A percentile compares a stretch with the other conserved stretches of the same genome.
These are phyloP conservation scores for Sebastes variabilis DNA, from an alignment of 2,797 vertebrate species.

Conservation along the genomic window DNA sequence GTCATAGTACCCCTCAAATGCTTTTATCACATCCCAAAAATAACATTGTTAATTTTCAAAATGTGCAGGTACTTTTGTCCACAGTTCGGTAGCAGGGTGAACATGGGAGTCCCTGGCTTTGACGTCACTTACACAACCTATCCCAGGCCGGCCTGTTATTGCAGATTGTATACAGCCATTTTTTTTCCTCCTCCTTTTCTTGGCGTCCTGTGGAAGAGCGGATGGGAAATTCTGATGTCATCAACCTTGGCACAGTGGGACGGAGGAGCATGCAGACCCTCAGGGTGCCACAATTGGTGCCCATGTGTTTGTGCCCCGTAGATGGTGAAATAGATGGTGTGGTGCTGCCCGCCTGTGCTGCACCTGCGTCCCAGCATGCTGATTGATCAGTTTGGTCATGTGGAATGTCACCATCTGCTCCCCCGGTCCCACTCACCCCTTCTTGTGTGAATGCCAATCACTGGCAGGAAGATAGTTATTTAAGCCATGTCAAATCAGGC, in stretches of 20 bases:
- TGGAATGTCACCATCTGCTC: constrained; percentile 99
- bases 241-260: constrained; percentile 96
- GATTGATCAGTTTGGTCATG: constrained; percentile 99
- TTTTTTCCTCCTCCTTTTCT: constrained; percentile 36
- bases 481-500: constrained; percentile 83
- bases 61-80: neutral
- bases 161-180: constrained; percentile 39
- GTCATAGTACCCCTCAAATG: neutral
- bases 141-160: constrained; percentile 58
- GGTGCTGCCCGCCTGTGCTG: constrained; percentile 96
- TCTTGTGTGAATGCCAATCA: constrained; percentile 81
- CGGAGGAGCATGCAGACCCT: constrained; percentile 89
- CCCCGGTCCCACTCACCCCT: constrained; percentile 83
- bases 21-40: neutral
- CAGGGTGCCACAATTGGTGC: constrained; percentile 94
- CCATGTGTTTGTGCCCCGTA: constrained; percentile 98
- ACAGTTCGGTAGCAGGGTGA: neutral
- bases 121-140: constrained; percentile 71
- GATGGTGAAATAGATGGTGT: constrained; percentile 97
- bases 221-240: constrained; percentile 99
- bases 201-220: constrained; percentile 89
- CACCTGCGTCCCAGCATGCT: constrained; percentile 97
- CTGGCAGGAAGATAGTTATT: constrained; percentile 82
- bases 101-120: constrained; percentile 77
- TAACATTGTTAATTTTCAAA: neutral